Evolutionary conservation across 2,797 vertebrate genomes (phyloP).

Genomic region (Lithobates sylvaticus): DNA sequence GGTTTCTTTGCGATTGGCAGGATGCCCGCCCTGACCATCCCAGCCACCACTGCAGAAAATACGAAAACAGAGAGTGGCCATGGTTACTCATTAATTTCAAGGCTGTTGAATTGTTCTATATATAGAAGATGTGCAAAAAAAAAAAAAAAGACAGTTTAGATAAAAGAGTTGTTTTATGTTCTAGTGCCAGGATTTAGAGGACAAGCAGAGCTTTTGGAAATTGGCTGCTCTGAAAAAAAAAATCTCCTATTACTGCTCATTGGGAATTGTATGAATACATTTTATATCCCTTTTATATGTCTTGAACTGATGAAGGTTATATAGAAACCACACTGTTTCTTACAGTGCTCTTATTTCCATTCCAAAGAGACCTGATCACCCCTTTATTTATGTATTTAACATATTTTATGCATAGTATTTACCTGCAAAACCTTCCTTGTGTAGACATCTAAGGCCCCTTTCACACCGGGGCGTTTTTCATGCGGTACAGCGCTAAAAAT

Average conservation of each 20-base stretch:
- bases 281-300: neutral
- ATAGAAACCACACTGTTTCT: neutral
- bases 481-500: no score
- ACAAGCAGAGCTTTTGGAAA: neutral
- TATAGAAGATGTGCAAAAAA: constrained; percentile 45
- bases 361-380: no score
- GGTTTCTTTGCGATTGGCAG: constrained; percentile 51
- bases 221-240: neutral
- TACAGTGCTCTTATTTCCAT: neutral
- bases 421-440: no score
- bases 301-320: neutral
- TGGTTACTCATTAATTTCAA: constrained; percentile 53
- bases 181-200: neutral
- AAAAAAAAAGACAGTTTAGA: constrained; percentile 16
- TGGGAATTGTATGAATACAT: neutral
- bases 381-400: no score
- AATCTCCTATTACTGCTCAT: no score
- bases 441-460: no score
- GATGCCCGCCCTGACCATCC: constrained; percentile 13
- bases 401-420: no score
- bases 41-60: constrained; percentile 25
- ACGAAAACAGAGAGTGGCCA: constrained; percentile 19
- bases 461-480: no score
- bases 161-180: constrained; percentile 22
- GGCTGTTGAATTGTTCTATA: constrained; percentile 36